These are phyloP conservation scores for Apodemia hepburni DNA, from an alignment of 2,888 invertebrate species.

Conservation along the genomic window DNA sequence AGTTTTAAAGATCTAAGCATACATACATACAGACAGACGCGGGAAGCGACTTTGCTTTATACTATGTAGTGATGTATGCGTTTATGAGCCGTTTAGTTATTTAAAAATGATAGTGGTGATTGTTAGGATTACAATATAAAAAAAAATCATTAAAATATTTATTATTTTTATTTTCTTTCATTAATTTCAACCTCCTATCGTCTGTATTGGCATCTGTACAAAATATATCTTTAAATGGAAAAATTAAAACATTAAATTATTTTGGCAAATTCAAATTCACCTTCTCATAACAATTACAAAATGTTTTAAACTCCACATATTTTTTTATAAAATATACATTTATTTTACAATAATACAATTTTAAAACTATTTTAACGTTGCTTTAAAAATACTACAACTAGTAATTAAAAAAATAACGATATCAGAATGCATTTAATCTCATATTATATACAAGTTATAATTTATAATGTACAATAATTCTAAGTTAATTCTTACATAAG, in stretches of 20 bases:
- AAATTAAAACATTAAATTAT: constrained; percentile 72
- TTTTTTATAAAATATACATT: constrained; percentile 75
- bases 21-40: too few species aligned
- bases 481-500: constrained; percentile 34
- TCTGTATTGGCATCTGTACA: constrained; percentile 73
- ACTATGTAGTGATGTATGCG: too few species aligned
- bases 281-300: constrained; percentile 59
- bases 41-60: too few species aligned
- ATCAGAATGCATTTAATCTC: constrained; percentile 55
- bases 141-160: constrained; percentile 62
- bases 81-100: too few species aligned
- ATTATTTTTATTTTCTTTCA: constrained; percentile 75
- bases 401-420: constrained; percentile 39
- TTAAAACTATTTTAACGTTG: constrained; percentile 15
- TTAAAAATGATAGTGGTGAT: too few species aligned
- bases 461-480: constrained; percentile 63
- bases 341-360: constrained; percentile 68
- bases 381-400: constrained; percentile 40
- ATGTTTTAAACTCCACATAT: constrained; percentile 63
- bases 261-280: constrained; percentile 77
- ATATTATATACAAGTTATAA: constrained; percentile 68
- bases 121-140: constrained; percentile 32
- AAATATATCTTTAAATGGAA: constrained; percentile 75
- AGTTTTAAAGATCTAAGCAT: too few species aligned
- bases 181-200: constrained; percentile 63